Percentiles rank a stretch among this genome's conserved stretches.
phyloP scores from a whole-genome alignment of 2,797 vertebrate genomes.

The Bovichtus diacanthus region DNA sequence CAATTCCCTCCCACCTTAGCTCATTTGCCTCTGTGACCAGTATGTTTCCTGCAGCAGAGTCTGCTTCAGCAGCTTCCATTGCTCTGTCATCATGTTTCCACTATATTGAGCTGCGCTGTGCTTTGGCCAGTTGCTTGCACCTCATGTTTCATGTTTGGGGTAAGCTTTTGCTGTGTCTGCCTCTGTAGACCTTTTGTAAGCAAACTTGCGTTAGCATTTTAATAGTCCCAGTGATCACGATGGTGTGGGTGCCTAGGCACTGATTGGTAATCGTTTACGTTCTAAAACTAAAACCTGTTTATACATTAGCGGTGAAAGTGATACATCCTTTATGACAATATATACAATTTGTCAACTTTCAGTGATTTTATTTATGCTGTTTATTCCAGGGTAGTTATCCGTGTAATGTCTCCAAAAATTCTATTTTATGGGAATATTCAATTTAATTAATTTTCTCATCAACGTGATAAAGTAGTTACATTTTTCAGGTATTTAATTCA shows the following conservation, averaged over 20 bases:
- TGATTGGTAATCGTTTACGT: background rate
- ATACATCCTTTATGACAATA: background rate
- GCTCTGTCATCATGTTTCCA: slow-evolving; percentile 52
- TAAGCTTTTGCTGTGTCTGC: slow-evolving; percentile 16
- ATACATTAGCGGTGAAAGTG: background rate
- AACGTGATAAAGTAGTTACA: background rate
- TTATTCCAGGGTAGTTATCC: background rate
- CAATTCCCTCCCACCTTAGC: slow-evolving; percentile 14
- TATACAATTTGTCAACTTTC: background rate
- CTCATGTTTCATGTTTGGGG: slow-evolving; percentile 51
- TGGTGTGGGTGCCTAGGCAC: background rate
- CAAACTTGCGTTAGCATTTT: background rate
- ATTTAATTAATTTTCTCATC: background rate
- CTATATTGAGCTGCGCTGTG: slow-evolving; percentile 51
- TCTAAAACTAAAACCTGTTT: background rate
- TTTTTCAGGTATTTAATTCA: background rate
- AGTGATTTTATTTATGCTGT: background rate
- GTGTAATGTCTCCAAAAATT: background rate
- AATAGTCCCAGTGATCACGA: background rate
- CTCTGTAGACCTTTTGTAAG: background rate
- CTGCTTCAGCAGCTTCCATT: slow-evolving; percentile 22
- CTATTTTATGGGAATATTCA: background rate
- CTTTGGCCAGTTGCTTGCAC: slow-evolving; percentile 30
- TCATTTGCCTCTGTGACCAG: slow-evolving; percentile 34
- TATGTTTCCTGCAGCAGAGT: slow-evolving; percentile 20